Evolutionary conservation across 1,140 invertebrate species (phyloP).

Genomic region (Thaumatotibia leucotreta): DNA sequence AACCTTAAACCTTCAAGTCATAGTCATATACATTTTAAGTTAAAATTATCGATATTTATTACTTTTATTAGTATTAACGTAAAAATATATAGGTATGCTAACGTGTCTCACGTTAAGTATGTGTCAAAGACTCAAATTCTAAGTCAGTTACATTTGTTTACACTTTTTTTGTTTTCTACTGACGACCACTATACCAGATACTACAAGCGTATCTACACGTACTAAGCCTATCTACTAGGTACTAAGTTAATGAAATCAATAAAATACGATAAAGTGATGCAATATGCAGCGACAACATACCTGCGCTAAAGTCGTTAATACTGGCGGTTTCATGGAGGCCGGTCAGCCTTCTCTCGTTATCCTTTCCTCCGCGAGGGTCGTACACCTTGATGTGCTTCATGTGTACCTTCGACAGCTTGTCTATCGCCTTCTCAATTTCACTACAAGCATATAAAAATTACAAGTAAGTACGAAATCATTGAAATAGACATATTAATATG

Average conservation of each 20-base stretch:
- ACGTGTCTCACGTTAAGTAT: too few relatives aligned
- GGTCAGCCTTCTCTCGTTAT: slow-evolving; percentile 87
- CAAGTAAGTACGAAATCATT: not conserved
- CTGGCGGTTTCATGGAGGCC: slow-evolving; percentile 86
- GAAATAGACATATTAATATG: not conserved
- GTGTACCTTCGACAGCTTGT: slow-evolving; percentile 86
- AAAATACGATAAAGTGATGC: not conserved
- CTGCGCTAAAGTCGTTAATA: slow-evolving; percentile 87
- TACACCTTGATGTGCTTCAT: slow-evolving; percentile 89
- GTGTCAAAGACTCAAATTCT: too few relatives aligned
- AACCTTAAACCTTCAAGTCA: too few relatives aligned
- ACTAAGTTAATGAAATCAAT: not conserved
- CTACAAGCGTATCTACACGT: too few relatives aligned
- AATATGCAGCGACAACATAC: slow-evolving; percentile 29
- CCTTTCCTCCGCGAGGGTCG: slow-evolving; percentile 86
- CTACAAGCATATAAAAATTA: slow-evolving; percentile 32
- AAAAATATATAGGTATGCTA: too few relatives aligned
- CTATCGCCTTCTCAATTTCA: slow-evolving; percentile 81
- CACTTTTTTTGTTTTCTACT: too few relatives aligned
- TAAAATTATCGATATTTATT: too few relatives aligned
- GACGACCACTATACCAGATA: too few relatives aligned
- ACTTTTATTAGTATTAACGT: too few relatives aligned
- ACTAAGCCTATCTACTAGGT: too few relatives aligned
- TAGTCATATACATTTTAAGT: too few relatives aligned
- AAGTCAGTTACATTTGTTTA: too few relatives aligned